These are phyloP conservation scores for Chrysopilus asiliformis DNA, from an alignment of 2,888 invertebrate genomes.

Conservation along the genomic window DNA sequence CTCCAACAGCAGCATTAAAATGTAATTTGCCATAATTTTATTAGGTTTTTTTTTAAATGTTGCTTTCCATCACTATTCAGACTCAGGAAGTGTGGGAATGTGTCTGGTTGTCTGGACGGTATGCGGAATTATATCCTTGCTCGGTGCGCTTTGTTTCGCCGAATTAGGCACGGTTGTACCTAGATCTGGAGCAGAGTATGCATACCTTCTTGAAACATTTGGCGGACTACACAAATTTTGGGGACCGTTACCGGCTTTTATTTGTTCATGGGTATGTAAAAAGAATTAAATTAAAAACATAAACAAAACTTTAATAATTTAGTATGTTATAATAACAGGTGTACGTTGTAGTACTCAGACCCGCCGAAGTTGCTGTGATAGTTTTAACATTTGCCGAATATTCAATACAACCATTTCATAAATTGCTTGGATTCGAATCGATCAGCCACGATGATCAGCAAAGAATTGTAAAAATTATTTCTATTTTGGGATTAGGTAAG, in stretches of 20 bases:
- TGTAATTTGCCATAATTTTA: too few species aligned
- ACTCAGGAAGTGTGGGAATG: conserved; percentile 67
- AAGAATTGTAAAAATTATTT: conserved; percentile 46
- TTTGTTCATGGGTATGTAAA: conserved; percentile 68
- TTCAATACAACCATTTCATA: conserved; percentile 47
- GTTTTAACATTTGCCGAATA: conserved; percentile 66
- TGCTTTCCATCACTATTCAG: too few species aligned
- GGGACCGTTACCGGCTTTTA: conserved; percentile 60
- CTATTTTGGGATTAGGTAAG: conserved; percentile 50
- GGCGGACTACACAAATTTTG: conserved; percentile 51
- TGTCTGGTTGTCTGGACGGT: conserved; percentile 65
- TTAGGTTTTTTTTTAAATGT: not conserved
- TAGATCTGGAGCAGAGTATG: conserved; percentile 69
- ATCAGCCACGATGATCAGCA: conserved; percentile 34
- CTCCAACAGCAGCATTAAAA: conserved; percentile 61
- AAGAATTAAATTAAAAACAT: too few species aligned
- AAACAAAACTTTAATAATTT: too few species aligned
- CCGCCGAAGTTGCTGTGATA: conserved; percentile 66
- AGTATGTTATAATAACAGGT: too few species aligned
- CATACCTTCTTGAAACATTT: conserved; percentile 63
- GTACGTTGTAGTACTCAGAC: conserved; percentile 57
- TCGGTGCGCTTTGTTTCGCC: conserved; percentile 68
- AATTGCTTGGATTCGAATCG: conserved; percentile 32
- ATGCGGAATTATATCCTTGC: conserved; percentile 63
- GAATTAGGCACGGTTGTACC: conserved; percentile 68